A percentile compares a stretch with the other conserved stretches of the same genome.
Conservation (phyloP, 2,113 vertebrate species). For the Hippocampus mohnikei region DNA sequence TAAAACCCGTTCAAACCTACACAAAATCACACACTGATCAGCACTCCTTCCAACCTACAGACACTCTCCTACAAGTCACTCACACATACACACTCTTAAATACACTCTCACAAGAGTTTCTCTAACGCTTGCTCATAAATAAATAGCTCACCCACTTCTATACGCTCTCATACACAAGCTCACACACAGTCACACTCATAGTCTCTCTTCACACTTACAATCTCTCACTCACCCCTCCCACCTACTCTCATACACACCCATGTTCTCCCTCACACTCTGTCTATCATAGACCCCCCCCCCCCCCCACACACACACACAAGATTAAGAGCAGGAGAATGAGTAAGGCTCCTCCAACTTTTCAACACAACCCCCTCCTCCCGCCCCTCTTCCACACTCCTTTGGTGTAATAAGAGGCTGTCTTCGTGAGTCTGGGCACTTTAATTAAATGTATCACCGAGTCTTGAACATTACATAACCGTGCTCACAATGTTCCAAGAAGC, state of each 20-base stretch:
- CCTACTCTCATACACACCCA: not conserved
- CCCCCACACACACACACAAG: not conserved
- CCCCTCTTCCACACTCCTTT: too few species aligned
- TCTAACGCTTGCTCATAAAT: too few species aligned
- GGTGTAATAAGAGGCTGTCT: not conserved
- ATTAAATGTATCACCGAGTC: slow-evolving; percentile 49
- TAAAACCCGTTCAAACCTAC: not conserved
- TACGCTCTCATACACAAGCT: too few species aligned
- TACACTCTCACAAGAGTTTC: too few species aligned
- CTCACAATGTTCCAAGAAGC: slow-evolving; percentile 25
- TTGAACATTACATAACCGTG: slow-evolving; percentile 47
- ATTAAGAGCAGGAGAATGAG: not conserved
- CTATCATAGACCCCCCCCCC: too few species aligned
- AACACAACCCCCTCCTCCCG: slow-evolving; percentile 4
- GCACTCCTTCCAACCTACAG: too few species aligned
- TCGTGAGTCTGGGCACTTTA: slow-evolving; percentile 12
- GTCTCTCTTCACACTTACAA: not conserved
- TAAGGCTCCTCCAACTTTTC: not conserved
- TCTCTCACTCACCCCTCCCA: not conserved
- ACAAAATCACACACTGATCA: too few species aligned
- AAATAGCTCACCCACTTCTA: too few species aligned
- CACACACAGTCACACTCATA: too few species aligned
- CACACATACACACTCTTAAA: not conserved
- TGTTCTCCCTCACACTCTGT: not conserved
- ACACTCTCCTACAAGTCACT: too few species aligned